Conservation (phyloP, 2,888 invertebrate genomes). For the Auanema freiburgensis region DNA sequence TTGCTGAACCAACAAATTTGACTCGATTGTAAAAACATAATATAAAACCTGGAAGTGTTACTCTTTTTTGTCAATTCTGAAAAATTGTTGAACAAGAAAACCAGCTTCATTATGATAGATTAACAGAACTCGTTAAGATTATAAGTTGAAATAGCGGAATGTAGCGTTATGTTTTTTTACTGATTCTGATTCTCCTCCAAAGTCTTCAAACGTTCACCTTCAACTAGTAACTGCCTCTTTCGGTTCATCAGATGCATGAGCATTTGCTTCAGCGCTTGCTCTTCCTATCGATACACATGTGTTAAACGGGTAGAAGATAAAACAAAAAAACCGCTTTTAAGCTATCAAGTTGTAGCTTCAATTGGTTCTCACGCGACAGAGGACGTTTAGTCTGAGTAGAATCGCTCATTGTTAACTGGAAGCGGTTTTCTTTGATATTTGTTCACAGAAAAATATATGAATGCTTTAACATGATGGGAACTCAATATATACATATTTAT, state of each 20-base stretch:
- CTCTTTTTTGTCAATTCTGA: too few relatives aligned
- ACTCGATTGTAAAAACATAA: too few relatives aligned
- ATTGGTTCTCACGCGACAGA: not conserved
- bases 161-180: too few relatives aligned
- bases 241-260: not conserved
- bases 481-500: too few relatives aligned
- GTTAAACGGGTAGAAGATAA: too few relatives aligned
- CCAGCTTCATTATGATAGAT: too few relatives aligned
- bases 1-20: too few relatives aligned
- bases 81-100: too few relatives aligned
- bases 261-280: conserved; percentile 4
- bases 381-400: not conserved
- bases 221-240: conserved; percentile 3
- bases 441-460: not conserved
- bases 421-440: not conserved
- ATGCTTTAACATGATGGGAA: not conserved
- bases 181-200: not conserved
- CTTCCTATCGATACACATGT: conserved; percentile 7
- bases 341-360: not conserved
- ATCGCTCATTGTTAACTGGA: not conserved
- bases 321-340: too few relatives aligned
- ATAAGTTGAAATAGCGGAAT: too few relatives aligned
- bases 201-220: conserved; percentile 10
- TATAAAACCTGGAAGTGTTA: too few relatives aligned
- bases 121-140: too few relatives aligned